Evolutionary conservation across 2,888 invertebrate species (phyloP), one percentile per base, ranked within the genome.

Genomic region (Monochamus alternatus): DNA sequence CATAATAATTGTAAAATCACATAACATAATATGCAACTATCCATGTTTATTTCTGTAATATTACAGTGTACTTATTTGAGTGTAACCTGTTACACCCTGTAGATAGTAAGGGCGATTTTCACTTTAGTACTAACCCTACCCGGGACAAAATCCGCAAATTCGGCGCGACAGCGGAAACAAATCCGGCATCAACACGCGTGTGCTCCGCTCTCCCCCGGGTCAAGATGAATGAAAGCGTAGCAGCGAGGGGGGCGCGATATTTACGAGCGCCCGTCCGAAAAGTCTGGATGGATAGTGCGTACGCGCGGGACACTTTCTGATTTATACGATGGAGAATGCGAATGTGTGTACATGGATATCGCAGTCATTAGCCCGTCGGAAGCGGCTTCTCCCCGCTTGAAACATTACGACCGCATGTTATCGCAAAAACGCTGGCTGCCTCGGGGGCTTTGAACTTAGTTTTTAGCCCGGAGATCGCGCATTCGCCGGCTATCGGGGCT

Each of bases 281-380:
- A 68, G 58, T 59, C 59, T 59, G 68, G 66, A 66, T 68, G 8
- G 66, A 66, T 68, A 7, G 68, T 68, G 31, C 58, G 14, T 38
- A 64, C 14, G 3, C 43, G 44, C 43, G 43, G 43, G 58, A 30
- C 58, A 14, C 32, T 59, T 47, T 59, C 43, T 68, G 68, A 68
- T 68, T 68, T 68, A 68, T 68, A 22, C 55, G 55, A 14, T 55
- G 55, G 55, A 5, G 58, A 68, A 10, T 14, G 3, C 44, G 68
- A 30, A 58, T 43, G 58, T 43, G 58, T 65, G 64, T 65, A 66
- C 47, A 60, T 51, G 66, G 73, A 65, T 66, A 73, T 60, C 62
- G 65, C 59, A 66, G 66, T 73, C 66, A 66, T 73, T 73, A 73
- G 66, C 59, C 66, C 59, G 73, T 73, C 73, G 73, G 73, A 73